phyloP scores from a whole-genome alignment of 2,888 invertebrate species.

The Horisme vitalbata region DNA sequence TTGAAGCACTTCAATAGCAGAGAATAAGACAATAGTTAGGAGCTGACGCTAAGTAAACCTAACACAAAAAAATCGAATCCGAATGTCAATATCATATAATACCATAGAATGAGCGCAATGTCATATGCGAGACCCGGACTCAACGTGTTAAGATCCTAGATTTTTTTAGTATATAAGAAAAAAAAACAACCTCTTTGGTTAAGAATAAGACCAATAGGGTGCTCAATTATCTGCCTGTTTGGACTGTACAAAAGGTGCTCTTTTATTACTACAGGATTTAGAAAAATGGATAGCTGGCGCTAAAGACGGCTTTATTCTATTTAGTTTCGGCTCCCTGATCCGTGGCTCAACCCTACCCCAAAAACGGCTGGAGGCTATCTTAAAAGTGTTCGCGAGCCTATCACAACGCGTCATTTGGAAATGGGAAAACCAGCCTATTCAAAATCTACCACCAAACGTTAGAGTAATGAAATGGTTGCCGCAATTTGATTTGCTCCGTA shows the following conservation, averaged over 20 bases:
- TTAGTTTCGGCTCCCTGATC: slow-evolving; percentile 89
- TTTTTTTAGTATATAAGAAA: too few species aligned
- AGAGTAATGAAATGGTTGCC: slow-evolving; percentile 85
- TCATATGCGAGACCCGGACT: too few species aligned
- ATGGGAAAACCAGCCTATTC: slow-evolving; percentile 84
- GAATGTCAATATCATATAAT: too few species aligned
- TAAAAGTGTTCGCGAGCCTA: slow-evolving; percentile 82
- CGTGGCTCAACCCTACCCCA: slow-evolving; percentile 83
- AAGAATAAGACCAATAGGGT: too few species aligned
- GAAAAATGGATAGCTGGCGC: slow-evolving; percentile 83
- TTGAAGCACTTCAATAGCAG: too few species aligned
- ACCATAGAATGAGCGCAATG: too few species aligned
- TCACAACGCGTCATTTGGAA: slow-evolving; percentile 88
- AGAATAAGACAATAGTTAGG: too few species aligned
- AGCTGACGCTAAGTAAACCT: too few species aligned
- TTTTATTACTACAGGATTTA: slow-evolving; percentile 62
- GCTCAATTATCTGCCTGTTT: too few species aligned
- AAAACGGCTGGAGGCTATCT: slow-evolving; percentile 77
- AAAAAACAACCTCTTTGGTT: too few species aligned
- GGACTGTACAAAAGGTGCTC: background rate
- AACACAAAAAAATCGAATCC: too few species aligned
- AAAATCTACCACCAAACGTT: slow-evolving; percentile 81
- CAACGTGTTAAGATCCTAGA: too few species aligned
- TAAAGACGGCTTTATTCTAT: slow-evolving; percentile 84
- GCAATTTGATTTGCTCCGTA: slow-evolving; percentile 86